Conservation (phyloP, 2,888 invertebrate species). For the Cheiracanthium punctorium region DNA sequence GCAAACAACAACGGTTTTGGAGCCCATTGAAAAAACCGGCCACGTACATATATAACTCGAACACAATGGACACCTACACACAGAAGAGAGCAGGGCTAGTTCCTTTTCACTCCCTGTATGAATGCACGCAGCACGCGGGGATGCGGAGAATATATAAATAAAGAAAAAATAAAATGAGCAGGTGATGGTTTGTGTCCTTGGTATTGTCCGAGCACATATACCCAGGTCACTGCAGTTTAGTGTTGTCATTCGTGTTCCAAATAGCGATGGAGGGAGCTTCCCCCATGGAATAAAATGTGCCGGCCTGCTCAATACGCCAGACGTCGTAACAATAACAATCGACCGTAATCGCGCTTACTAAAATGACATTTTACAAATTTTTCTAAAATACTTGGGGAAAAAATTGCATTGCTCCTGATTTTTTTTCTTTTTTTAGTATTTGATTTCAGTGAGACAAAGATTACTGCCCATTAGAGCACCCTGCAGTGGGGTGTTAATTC, state of each 20-base stretch:
- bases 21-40: background rate
- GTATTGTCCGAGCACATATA: constrained; percentile 21
- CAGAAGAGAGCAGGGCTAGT: background rate
- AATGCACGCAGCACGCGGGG: background rate
- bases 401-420: too few species aligned
- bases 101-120: background rate
- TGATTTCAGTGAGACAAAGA: too few species aligned
- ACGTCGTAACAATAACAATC: too few species aligned
- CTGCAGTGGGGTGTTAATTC: too few species aligned
- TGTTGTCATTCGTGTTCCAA: background rate
- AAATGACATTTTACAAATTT: too few species aligned
- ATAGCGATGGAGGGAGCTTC: background rate
- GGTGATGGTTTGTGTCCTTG: constrained; percentile 63
- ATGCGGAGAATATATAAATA: background rate
- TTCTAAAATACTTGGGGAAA: too few species aligned
- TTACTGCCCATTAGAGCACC: too few species aligned
- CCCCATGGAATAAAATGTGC: too few species aligned
- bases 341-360: too few species aligned
- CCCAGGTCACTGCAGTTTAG: background rate
- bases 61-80: constrained; percentile 5
- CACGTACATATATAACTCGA: background rate
- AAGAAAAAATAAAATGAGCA: constrained; percentile 9
- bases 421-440: too few species aligned
- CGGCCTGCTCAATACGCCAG: too few species aligned
- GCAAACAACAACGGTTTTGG: too few species aligned